Conservation (phyloP, 2,888 invertebrate species). For the Rutpela maculata region DNA sequence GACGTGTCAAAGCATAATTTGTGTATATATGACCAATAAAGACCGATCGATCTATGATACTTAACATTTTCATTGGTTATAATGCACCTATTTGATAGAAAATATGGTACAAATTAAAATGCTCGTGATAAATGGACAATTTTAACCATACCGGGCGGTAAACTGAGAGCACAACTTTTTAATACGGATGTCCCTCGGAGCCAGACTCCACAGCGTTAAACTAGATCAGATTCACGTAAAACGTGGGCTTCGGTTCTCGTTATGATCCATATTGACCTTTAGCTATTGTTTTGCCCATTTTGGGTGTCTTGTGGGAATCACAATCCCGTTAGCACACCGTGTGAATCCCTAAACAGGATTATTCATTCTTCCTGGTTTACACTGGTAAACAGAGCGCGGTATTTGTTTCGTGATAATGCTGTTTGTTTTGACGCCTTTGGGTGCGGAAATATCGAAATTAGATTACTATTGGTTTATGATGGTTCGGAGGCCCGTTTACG, state of each 20-base stretch:
- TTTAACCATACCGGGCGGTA: too few species aligned
- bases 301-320: slow-evolving; percentile 53
- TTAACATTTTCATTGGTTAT: too few species aligned
- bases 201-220: slow-evolving; percentile 35
- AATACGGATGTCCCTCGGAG: not conserved
- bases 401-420: slow-evolving; percentile 53
- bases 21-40: too few species aligned
- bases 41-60: too few species aligned
- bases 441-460: slow-evolving; percentile 44
- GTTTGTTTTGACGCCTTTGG: slow-evolving; percentile 20
- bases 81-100: too few species aligned
- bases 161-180: not conserved
- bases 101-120: too few species aligned
- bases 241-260: slow-evolving; percentile 58
- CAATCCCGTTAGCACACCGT: slow-evolving; percentile 55
- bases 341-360: slow-evolving; percentile 53
- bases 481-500: not conserved
- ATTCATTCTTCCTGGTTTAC: slow-evolving; percentile 52
- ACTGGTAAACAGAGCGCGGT: slow-evolving; percentile 46
- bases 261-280: slow-evolving; percentile 62
- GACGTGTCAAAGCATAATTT: too few species aligned
- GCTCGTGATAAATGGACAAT: too few species aligned
- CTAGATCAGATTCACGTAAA: slow-evolving; percentile 64
- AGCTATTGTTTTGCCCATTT: slow-evolving; percentile 60
- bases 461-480: slow-evolving; percentile 5